phyloP scores from a whole-genome alignment of 2,113 vertebrate genomes.

The Mustela lutreola region DNA sequence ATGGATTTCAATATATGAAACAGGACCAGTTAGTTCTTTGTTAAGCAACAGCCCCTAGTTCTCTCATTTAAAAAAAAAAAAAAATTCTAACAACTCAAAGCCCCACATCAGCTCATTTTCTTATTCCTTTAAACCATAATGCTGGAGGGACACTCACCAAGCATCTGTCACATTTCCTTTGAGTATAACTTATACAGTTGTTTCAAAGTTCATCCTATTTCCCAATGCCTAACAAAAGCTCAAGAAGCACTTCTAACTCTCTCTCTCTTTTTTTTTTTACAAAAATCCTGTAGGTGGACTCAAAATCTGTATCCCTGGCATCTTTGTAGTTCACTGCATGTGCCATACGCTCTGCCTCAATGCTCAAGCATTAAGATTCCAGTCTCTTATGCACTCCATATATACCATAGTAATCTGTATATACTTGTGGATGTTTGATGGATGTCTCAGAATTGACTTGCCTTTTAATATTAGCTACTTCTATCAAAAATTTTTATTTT shows the following conservation, averaged over 20 bases:
- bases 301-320: neutral
- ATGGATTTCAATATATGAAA: neutral
- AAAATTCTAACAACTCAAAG: conserved; percentile 5
- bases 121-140: neutral
- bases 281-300: neutral
- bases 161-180: neutral
- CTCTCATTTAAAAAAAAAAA: neutral
- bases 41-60: neutral
- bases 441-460: neutral
- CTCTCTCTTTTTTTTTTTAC: neutral
- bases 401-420: neutral
- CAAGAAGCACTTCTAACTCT: neutral
- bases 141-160: neutral
- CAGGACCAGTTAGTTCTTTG: neutral
- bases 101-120: neutral
- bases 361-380: neutral
- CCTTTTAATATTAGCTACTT: neutral
- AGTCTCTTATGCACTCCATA: neutral
- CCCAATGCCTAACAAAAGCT: neutral
- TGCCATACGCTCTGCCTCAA: neutral
- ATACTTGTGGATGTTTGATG: neutral
- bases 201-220: conserved; percentile 3
- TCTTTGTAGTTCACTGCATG: neutral
- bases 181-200: neutral
- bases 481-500: neutral